Base-by-base conservation (phyloP, 2,797 vertebrate species). In the Dipus sagitta region DNA sequence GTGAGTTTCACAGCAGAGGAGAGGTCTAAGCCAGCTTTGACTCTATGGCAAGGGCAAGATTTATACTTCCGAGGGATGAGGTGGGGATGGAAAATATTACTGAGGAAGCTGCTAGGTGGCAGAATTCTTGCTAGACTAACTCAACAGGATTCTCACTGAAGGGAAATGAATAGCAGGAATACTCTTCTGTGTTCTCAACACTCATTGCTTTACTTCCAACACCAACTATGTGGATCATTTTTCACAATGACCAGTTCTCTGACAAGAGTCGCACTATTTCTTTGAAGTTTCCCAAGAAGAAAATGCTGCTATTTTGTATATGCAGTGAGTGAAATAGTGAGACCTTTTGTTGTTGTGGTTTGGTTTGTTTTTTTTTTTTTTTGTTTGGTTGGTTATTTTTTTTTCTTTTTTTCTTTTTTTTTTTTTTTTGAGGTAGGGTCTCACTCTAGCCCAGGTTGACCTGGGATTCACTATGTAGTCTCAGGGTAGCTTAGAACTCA, bases 221-320 rank as follows among this genome's bases (percentile, higher is more conserved):
- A 30, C 13, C 24, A 64, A 32, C 54, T 34, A 2, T 9, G 13
- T 67, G 47, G 4, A 3, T 30, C 60, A 42, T 62, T 70, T 52
- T 26, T 32, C 42, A 65, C 12, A 68, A 11, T n/a, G 7, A 70
- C 34, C 24, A 21, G 12, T 64, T 65, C 30, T 38, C 24, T 24
- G 72, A 14, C 38, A 32, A 15, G 4, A 8, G 72, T 77, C 62
- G 62, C 3, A 54, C 13, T 18, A 13, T 65, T 32, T 38, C 32
- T 85, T 60, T 82, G 76, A 88, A 86, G 42, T 79, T 79, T 91
- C 81, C 74, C 13, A 94, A 65, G 54, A 89, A 60, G 42, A 64
- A 34, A 79, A 74, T 17, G 17, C n/a, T 38, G 30, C 89, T 32
- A 67, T 34, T 94, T 83, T 76, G 9, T 62, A 21, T 13, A 15